Conservation (phyloP, 2,888 invertebrate species). For the Erebia aethiops region DNA sequence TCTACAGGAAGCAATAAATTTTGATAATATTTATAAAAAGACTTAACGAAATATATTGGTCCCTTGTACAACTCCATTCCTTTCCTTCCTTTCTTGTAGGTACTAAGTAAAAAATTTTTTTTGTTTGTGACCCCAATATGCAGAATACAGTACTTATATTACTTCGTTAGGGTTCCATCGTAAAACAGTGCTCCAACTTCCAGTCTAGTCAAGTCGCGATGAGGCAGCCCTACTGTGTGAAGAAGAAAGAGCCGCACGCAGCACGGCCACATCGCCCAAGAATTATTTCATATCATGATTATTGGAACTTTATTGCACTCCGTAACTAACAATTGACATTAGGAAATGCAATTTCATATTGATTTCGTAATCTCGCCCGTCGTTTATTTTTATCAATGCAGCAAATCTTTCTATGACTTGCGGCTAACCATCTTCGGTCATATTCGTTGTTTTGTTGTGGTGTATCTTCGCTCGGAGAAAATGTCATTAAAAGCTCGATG, state of each 20-base stretch:
- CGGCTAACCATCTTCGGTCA: constrained; percentile 73
- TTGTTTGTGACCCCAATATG: too few relatives aligned
- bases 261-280: constrained; percentile 71
- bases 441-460: constrained; percentile 76
- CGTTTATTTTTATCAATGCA: constrained; percentile 81
- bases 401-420: constrained; percentile 82
- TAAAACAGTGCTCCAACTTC: too few relatives aligned
- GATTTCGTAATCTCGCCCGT: constrained; percentile 77
- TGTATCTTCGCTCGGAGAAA: constrained; percentile 66
- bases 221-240: constrained; percentile 20
- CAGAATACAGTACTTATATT: too few relatives aligned
- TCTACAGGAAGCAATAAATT: too few relatives aligned
- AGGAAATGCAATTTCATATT: constrained; percentile 83
- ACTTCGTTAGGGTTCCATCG: too few relatives aligned
- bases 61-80: too few relatives aligned
- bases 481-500: constrained; percentile 81
- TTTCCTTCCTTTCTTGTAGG: too few relatives aligned
- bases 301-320: constrained; percentile 84
- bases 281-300: constrained; percentile 83
- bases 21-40: too few relatives aligned
- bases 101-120: too few relatives aligned
- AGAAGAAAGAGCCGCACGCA: constrained; percentile 54
- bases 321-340: constrained; percentile 84
- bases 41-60: too few relatives aligned
- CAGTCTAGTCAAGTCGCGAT: too few relatives aligned